phyloP scores from a whole-genome alignment of 2,113 vertebrate genomes.

The Oryzias woworae region DNA sequence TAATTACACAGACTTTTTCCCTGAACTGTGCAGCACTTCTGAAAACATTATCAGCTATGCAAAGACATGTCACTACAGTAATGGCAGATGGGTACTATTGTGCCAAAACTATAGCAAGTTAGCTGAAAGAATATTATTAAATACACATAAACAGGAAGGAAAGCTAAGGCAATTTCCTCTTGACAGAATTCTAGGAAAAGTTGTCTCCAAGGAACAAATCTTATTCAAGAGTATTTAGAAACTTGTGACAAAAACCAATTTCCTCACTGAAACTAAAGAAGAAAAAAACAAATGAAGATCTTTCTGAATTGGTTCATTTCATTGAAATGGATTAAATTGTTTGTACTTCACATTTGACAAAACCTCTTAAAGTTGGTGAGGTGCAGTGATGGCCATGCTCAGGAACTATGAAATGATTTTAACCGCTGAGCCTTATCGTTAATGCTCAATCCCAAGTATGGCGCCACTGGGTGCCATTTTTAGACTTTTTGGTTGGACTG shows the following conservation, averaged over 20 bases:
- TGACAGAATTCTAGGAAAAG: slow-evolving; percentile 58
- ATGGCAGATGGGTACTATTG: slow-evolving; percentile 70
- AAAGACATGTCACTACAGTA: slow-evolving; percentile 61
- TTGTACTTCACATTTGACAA: no score
- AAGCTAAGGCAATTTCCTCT: slow-evolving; percentile 41
- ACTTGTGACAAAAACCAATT: slow-evolving; percentile 69
- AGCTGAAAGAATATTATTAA: slow-evolving; percentile 40
- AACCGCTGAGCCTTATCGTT: no score
- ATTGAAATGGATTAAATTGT: no score
- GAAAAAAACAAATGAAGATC: slow-evolving; percentile 16
- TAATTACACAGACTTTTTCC: slow-evolving; percentile 66
- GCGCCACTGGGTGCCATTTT: no score
- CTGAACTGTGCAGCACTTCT: slow-evolving; percentile 43
- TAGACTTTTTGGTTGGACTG: no score
- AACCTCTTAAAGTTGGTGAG: no score
- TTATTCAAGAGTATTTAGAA: slow-evolving; percentile 62
- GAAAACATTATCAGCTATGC: slow-evolving; percentile 47
- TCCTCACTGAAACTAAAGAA: slow-evolving; percentile 41
- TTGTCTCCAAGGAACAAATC: slow-evolving; percentile 52
- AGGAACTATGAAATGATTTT: no score
- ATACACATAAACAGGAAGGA: slow-evolving; percentile 28
- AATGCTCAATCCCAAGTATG: no score
- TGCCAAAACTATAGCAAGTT: slow-evolving; percentile 40
- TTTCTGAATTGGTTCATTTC: no score
- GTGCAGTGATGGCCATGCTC: no score